Conservation (phyloP, 2,113 vertebrate genomes). For the Boleophthalmus pectinirostris region DNA sequence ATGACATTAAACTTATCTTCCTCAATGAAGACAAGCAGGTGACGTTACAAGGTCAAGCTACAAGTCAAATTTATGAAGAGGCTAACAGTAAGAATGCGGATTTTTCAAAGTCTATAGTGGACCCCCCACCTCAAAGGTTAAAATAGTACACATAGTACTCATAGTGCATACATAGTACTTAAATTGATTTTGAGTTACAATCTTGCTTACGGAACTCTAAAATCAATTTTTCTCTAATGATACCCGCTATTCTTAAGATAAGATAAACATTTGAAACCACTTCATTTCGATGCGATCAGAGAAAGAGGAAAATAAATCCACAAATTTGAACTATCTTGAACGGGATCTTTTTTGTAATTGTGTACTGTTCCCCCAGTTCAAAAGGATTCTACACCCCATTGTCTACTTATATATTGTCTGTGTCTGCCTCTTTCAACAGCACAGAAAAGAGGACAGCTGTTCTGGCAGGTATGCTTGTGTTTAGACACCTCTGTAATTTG, state of each 20-base stretch:
- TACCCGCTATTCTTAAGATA: not conserved
- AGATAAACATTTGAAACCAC: constrained; percentile 24
- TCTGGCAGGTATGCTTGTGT: constrained; percentile 54
- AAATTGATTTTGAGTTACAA: not conserved
- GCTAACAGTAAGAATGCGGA: not conserved
- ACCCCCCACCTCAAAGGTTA: not conserved
- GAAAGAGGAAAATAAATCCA: constrained; percentile 43
- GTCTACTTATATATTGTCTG: constrained; percentile 1
- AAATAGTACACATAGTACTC: no score
- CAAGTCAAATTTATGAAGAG: not conserved
- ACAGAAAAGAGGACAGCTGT: constrained; percentile 25
- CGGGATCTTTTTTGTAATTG: constrained; percentile 40
- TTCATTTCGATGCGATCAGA: constrained; percentile 22
- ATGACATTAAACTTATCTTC: not conserved
- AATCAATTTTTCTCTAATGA: not conserved
- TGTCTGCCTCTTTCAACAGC: constrained; percentile 20
- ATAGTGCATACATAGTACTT: not conserved
- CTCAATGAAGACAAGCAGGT: not conserved
- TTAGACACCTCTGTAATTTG: constrained; percentile 58
- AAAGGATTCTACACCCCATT: constrained; percentile 39
- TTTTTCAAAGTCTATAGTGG: no score
- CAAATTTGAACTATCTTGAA: constrained; percentile 41
- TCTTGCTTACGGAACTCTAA: not conserved
- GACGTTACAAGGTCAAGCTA: not conserved
- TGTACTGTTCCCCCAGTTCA: constrained; percentile 51